These are phyloP conservation scores for Acanthosepion lycidas DNA, from an alignment of 2,888 invertebrate genomes.

Conservation along the genomic window DNA sequence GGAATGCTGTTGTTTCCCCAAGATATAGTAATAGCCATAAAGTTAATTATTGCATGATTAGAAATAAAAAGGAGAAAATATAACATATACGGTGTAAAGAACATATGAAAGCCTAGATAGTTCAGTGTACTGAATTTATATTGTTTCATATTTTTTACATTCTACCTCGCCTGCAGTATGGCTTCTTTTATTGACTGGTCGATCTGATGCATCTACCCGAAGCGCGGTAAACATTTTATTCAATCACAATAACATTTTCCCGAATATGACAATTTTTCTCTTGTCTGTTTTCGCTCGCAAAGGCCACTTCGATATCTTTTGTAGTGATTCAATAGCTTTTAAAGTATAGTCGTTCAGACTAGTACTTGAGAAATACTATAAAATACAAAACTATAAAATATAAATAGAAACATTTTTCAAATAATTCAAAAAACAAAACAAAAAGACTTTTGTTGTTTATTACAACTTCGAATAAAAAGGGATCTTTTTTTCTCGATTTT, in stretches of 20 bases:
- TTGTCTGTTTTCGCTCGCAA: background rate
- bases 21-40: too few species aligned
- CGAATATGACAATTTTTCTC: background rate
- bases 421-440: too few species aligned
- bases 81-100: background rate
- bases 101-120: background rate
- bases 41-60: too few species aligned
- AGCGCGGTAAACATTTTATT: background rate
- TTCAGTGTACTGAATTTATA: background rate
- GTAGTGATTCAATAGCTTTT: background rate
- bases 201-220: background rate
- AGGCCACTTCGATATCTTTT: constrained; percentile 15
- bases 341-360: background rate
- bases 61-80: background rate
- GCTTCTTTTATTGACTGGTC: background rate
- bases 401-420: background rate
- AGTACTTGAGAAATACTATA: background rate
- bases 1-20: too few species aligned
- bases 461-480: background rate
- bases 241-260: background rate
- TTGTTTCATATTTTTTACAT: background rate
- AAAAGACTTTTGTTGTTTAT: too few species aligned
- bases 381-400: background rate
- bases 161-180: background rate
- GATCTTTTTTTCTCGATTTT: background rate